phyloP scores from a whole-genome alignment of 2,888 invertebrate genomes.

The Thera britannica region DNA sequence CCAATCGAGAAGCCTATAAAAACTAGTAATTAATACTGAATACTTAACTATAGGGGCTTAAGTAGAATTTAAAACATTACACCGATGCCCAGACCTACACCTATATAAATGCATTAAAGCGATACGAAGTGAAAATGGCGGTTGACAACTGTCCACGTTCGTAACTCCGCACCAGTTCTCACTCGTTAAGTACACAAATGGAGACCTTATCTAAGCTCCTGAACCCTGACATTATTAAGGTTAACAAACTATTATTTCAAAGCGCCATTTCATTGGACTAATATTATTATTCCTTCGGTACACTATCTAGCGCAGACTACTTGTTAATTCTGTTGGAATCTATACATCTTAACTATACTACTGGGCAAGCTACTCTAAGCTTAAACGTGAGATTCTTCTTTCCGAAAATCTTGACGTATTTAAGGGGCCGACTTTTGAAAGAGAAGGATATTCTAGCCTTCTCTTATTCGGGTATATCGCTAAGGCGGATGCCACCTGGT shows the following conservation, averaged over 20 bases:
- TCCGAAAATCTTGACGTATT: not conserved
- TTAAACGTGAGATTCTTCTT: not conserved
- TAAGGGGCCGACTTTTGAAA: not conserved
- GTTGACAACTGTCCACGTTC: constrained; percentile 17
- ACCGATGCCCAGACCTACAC: not conserved
- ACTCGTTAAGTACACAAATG: constrained; percentile 44
- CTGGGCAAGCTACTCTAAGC: constrained; percentile 3
- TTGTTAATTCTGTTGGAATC: constrained; percentile 11
- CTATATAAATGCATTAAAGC: constrained; percentile 27
- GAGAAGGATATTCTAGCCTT: constrained; percentile 5
- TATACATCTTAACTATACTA: constrained; percentile 8
- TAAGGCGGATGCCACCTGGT: constrained; percentile 84
- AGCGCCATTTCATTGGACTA: constrained; percentile 33
- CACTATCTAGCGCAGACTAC: constrained; percentile 30
- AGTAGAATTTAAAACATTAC: constrained; percentile 5
- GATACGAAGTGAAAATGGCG: constrained; percentile 23
- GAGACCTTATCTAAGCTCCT: constrained; percentile 47
- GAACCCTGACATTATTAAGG: constrained; percentile 49
- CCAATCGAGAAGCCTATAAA: constrained; percentile 20
- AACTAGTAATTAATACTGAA: constrained; percentile 40
- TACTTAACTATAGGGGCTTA: constrained; percentile 17
- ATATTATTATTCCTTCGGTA: constrained; percentile 23
- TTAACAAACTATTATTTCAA: constrained; percentile 39
- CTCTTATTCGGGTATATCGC: constrained; percentile 83
- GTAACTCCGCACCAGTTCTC: constrained; percentile 32